phyloP scores from a whole-genome alignment of 2,113 vertebrate species.

The Emydocephalus ijimae region DNA sequence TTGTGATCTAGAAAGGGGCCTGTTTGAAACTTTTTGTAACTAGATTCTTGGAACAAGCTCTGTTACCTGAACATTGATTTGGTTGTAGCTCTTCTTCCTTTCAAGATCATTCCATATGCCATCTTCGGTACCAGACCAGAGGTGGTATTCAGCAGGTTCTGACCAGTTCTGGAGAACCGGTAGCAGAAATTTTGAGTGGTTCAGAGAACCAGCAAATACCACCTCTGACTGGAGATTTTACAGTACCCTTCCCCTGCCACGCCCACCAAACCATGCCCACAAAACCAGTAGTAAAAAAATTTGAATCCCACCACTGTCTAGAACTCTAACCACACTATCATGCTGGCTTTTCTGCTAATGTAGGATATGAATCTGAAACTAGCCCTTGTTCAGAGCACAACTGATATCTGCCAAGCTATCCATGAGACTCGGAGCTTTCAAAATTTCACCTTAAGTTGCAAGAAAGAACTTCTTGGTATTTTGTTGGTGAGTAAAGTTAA shows the following conservation, averaged over 20 bases:
- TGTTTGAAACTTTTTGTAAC: neutral
- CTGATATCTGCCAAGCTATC: neutral
- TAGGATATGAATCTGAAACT: conserved; percentile 14
- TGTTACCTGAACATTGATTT: neutral
- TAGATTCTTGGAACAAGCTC: neutral
- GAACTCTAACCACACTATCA: neutral
- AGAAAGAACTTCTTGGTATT: neutral
- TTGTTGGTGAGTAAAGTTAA: conserved; percentile 2
- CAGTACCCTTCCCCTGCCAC: no score
- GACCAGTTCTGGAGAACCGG: no score
- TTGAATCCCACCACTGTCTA: no score
- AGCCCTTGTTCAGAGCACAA: neutral
- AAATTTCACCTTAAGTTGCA: neutral
- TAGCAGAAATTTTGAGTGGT: no score
- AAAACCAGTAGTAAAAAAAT: no score
- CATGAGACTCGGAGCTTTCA: neutral
- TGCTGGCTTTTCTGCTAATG: neutral
- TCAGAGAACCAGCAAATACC: no score
- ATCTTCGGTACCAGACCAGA: neutral
- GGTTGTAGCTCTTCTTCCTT: neutral
- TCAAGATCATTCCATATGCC: neutral
- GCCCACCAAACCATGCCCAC: no score
- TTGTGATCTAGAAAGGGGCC: neutral
- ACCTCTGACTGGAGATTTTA: no score
- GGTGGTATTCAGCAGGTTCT: no score